A percentile compares a stretch with the other conserved stretches of the same genome.
Evolutionary conservation across 2,888 invertebrate genomes (phyloP).

Genomic region (Baronia brevicornis): DNA sequence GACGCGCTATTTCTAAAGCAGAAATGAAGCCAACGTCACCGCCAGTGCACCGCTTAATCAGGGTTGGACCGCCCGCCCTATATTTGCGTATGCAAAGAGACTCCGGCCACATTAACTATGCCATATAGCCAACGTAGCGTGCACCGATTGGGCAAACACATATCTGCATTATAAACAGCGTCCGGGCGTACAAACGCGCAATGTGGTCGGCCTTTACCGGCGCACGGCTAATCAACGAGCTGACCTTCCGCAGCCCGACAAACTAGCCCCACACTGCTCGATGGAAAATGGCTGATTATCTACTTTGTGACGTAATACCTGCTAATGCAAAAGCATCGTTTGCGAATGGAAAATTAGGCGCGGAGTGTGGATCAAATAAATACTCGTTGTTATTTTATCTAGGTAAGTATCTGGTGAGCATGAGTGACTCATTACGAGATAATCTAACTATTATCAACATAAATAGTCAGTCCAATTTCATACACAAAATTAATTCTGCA

Average conservation of each 20-base stretch:
- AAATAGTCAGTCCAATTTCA: too few species aligned
- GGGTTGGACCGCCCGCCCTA: conserved; percentile 69
- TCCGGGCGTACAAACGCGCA: conserved; percentile 71
- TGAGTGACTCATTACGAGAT: too few species aligned
- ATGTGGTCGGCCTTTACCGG: conserved; percentile 73
- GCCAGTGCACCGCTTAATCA: conserved; percentile 70
- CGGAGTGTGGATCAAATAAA: too few species aligned
- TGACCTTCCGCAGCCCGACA: conserved; percentile 68
- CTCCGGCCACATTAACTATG: conserved; percentile 73
- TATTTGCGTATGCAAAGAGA: conserved; percentile 77
- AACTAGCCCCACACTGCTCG: conserved; percentile 37
- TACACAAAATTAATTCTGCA: too few species aligned
- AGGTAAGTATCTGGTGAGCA: too few species aligned
- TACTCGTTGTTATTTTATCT: too few species aligned
- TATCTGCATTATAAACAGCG: conserved; percentile 77
- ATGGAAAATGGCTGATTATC: conserved; percentile 26
- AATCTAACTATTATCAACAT: too few species aligned
- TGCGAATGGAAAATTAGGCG: too few species aligned
- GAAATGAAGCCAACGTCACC: conserved; percentile 58
- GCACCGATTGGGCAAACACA: conserved; percentile 75
- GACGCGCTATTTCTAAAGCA: conserved; percentile 47
- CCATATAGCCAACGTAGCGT: conserved; percentile 75
- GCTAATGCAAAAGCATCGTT: too few species aligned
- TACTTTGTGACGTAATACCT: too few species aligned
- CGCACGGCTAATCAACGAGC: conserved; percentile 71